Conservation (phyloP, 2,797 vertebrate species). For the Poecilia wingei region DNA sequence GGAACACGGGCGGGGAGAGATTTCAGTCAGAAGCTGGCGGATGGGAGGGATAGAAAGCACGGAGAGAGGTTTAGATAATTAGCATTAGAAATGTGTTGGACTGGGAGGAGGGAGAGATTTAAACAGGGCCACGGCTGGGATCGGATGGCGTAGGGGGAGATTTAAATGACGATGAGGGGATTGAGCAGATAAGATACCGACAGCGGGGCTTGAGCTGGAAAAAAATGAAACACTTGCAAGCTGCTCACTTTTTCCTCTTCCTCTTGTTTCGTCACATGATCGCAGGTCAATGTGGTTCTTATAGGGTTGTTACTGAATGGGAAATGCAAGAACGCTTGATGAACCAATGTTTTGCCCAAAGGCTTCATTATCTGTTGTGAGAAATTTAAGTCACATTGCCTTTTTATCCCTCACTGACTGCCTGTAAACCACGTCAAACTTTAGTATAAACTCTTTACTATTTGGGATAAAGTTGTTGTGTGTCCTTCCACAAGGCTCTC, state of each 20-base stretch:
- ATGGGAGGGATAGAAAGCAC: conserved; percentile 67
- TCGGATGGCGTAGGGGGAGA: conserved; percentile 74
- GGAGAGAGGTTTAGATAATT: conserved; percentile 81
- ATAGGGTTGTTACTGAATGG: conserved; percentile 38
- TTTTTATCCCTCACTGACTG: background rate
- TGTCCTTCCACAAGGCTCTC: background rate
- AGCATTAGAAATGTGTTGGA: conserved; percentile 81
- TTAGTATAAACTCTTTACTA: background rate
- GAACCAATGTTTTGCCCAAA: conserved; percentile 30
- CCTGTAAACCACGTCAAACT: background rate
- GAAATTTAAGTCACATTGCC: background rate
- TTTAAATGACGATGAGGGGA: conserved; percentile 80
- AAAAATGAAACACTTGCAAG: conserved; percentile 66
- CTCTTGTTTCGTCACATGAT: conserved; percentile 65
- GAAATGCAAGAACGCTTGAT: conserved; percentile 53
- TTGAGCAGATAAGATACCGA: conserved; percentile 75
- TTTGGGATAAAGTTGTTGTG: background rate
- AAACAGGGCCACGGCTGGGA: conserved; percentile 72
- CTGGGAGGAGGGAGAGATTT: conserved; percentile 75
- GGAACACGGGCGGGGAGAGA: conserved; percentile 63
- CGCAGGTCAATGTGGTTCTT: conserved; percentile 68
- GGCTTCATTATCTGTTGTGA: conserved; percentile 18
- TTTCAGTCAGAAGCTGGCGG: conserved; percentile 79
- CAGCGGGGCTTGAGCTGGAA: conserved; percentile 52
- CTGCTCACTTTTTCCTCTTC: conserved; percentile 63